Conservation (phyloP, 2,797 vertebrate genomes). For the Trachops cirrhosus region DNA sequence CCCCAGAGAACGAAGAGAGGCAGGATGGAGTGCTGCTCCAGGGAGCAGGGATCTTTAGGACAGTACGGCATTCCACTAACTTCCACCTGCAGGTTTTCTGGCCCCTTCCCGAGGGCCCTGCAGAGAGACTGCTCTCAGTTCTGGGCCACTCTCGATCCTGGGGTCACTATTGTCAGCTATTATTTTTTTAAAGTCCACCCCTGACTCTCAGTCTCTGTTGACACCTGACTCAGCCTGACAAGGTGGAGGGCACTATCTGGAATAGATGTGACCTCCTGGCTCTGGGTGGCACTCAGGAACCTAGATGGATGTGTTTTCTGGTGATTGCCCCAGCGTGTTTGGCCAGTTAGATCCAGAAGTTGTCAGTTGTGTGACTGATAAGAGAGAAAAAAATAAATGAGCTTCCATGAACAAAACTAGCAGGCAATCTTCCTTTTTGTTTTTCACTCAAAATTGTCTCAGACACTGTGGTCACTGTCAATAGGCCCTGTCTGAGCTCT, state of each 20-base stretch:
- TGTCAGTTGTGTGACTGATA: background rate
- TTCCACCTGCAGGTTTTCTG: background rate
- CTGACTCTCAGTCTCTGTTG: background rate
- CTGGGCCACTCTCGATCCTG: background rate
- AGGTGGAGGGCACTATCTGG: background rate
- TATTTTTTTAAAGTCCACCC: background rate
- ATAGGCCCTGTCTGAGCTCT: background rate
- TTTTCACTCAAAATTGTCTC: background rate
- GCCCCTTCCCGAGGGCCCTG: background rate
- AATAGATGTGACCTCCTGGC: background rate
- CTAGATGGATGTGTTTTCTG: background rate
- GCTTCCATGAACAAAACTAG: background rate
- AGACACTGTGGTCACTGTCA: background rate
- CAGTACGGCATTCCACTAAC: background rate
- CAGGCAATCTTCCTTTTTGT: background rate
- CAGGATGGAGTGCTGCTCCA: background rate
- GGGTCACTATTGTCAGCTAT: background rate
- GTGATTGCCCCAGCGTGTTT: background rate
- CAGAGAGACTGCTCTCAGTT: background rate
- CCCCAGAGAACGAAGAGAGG: background rate
- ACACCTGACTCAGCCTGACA: background rate
- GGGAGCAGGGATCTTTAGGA: background rate
- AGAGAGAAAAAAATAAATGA: background rate
- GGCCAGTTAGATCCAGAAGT: background rate
- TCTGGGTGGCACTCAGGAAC: background rate